Conservation (phyloP, 2,797 vertebrate genomes). For the Pipistrellus nathusii region DNA sequence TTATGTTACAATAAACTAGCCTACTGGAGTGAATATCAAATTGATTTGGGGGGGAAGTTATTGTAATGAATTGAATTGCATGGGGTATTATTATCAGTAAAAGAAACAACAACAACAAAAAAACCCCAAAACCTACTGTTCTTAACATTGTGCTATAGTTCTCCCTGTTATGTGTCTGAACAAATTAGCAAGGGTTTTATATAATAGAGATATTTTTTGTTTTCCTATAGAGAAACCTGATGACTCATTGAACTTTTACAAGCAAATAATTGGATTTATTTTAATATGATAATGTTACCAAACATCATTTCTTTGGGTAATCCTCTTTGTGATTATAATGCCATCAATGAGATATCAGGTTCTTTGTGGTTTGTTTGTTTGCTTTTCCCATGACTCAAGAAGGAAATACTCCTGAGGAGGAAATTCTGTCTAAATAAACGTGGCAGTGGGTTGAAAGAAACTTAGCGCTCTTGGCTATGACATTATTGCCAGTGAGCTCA, state of each 20-base stretch:
- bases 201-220: conserved; percentile 38
- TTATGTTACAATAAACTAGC: conserved; percentile 47
- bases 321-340: conserved; percentile 50
- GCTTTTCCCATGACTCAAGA: conserved; percentile 77
- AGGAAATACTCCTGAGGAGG: conserved; percentile 50
- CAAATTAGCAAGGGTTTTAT: conserved; percentile 53
- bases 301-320: conserved; percentile 61
- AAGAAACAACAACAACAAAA: neutral
- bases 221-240: conserved; percentile 72
- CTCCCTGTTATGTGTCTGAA: neutral
- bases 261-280: conserved; percentile 68
- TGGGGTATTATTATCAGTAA: neutral
- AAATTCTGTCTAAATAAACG: conserved; percentile 70
- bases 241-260: conserved; percentile 40
- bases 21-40: conserved; percentile 14
- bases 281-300: conserved; percentile 75
- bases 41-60: neutral
- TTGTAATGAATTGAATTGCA: conserved; percentile 42
- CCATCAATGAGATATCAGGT: conserved; percentile 55
- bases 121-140: neutral
- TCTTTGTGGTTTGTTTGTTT: conserved; percentile 71
- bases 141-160: neutral
- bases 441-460: conserved; percentile 19
- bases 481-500: neutral
- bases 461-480: neutral